Evolutionary conservation across 2,888 invertebrate genomes (phyloP).

Genomic region (Leptarthrus brevirostris): DNA sequence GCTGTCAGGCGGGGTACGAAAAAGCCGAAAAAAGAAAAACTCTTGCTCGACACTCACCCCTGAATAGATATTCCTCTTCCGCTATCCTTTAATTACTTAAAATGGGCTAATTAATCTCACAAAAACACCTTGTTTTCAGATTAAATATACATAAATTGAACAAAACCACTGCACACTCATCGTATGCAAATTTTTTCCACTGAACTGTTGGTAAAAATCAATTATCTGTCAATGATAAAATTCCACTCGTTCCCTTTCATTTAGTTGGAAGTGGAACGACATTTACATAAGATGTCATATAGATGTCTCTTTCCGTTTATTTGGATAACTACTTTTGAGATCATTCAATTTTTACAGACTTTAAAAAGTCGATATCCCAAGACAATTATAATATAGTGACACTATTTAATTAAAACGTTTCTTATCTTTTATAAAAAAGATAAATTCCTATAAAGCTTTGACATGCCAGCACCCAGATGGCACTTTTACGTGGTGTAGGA

Average conservation of each 20-base stretch:
- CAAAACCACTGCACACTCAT: slow-evolving; percentile 10
- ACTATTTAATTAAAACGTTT: too few species aligned
- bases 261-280: too few species aligned
- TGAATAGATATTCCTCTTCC: background rate
- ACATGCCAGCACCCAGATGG: too few species aligned
- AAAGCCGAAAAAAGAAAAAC: background rate
- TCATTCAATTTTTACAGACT: too few species aligned
- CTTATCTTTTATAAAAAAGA: too few species aligned
- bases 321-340: too few species aligned
- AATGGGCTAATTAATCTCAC: slow-evolving; percentile 2
- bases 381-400: too few species aligned
- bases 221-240: background rate
- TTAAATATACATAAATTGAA: background rate
- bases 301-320: too few species aligned
- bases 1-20: background rate
- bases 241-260: background rate
- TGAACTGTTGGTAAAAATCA: slow-evolving; percentile 7
- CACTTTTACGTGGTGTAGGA: too few species aligned
- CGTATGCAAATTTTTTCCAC: slow-evolving; percentile 11
- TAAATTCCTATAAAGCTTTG: too few species aligned
- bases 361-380: too few species aligned
- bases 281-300: too few species aligned
- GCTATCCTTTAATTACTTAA: background rate
- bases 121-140: background rate
- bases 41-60: slow-evolving; percentile 29